Percentiles rank a stretch among this genome's conserved stretches.
Evolutionary conservation across 2,888 invertebrate species (phyloP).

Genomic region (Sarcophaga carnaria): DNA sequence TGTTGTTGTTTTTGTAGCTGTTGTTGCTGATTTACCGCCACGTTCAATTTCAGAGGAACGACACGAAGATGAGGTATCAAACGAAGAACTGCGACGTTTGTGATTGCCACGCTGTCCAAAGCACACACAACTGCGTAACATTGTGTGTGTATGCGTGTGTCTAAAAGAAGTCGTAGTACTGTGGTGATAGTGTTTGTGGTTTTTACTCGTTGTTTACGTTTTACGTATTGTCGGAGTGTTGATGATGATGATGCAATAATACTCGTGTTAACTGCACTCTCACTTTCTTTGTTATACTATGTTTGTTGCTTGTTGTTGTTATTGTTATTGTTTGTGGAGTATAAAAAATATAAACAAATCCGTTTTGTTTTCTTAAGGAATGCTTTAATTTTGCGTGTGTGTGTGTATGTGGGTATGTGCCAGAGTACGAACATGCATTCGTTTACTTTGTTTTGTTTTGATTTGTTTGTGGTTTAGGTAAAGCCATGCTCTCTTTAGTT

Average conservation of each 20-base stretch:
- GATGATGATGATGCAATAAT: slow-evolving; percentile 17
- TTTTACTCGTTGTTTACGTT: slow-evolving; percentile 8
- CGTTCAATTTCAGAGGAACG: slow-evolving; percentile 82
- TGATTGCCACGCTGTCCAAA: slow-evolving; percentile 77
- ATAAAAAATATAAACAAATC: not conserved
- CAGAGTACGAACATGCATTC: not conserved
- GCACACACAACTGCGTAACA: slow-evolving; percentile 81
- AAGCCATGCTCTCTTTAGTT: too few species aligned
- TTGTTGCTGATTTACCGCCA: slow-evolving; percentile 76
- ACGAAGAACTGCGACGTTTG: slow-evolving; percentile 81
- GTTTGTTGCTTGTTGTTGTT: not conserved
- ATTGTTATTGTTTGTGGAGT: slow-evolving; percentile 7
- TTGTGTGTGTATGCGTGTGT: slow-evolving; percentile 62
- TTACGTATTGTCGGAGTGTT: not conserved
- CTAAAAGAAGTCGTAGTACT: not conserved
- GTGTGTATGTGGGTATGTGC: not conserved
- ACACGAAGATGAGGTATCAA: slow-evolving; percentile 81
- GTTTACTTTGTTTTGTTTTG: not conserved
- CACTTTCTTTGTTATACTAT: not conserved
- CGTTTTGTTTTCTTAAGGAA: not conserved
- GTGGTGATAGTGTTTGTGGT: not conserved
- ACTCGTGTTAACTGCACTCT: not conserved
- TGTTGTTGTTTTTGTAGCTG: slow-evolving; percentile 73
- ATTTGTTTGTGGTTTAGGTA: not conserved
- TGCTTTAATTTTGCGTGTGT: not conserved